These are phyloP conservation scores for Polypterus senegalus DNA, from an alignment of 2,113 vertebrate species.

Conservation along the genomic window DNA sequence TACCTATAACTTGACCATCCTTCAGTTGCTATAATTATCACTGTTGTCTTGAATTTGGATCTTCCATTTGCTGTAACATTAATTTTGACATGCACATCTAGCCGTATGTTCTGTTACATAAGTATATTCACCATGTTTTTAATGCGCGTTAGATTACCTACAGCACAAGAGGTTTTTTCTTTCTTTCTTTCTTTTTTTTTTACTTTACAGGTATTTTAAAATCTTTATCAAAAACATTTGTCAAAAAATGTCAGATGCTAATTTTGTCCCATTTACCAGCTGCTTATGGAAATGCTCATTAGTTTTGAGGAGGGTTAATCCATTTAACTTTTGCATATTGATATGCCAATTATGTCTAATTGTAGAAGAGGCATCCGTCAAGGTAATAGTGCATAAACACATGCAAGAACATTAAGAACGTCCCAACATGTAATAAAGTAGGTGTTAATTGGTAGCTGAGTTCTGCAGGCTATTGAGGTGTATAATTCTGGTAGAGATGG, in stretches of 20 bases:
- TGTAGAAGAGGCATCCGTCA: conserved; percentile 93
- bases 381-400: conserved; percentile 98
- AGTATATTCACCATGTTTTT: too few species aligned
- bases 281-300: conserved; percentile 90
- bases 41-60: too few species aligned
- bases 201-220: neutral
- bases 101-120: too few species aligned
- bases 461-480: conserved; percentile 84
- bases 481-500: conserved; percentile 80
- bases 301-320: conserved; percentile 97
- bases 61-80: too few species aligned
- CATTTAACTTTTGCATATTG: conserved; percentile 98
- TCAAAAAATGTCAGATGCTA: conserved; percentile 92
- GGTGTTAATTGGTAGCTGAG: conserved; percentile 90
- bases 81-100: too few species aligned
- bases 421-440: conserved; percentile 86
- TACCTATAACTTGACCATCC: too few species aligned
- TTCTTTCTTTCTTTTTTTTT: too few species aligned
- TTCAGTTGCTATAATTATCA: too few species aligned
- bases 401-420: conserved; percentile 80
- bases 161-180: too few species aligned
- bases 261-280: conserved; percentile 89
- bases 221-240: conserved; percentile 76
- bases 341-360: conserved; percentile 98
- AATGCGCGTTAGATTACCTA: too few species aligned